These are phyloP conservation scores for Rhipidura dahli DNA, from an alignment of 2,113 vertebrate species.

Conservation along the genomic window DNA sequence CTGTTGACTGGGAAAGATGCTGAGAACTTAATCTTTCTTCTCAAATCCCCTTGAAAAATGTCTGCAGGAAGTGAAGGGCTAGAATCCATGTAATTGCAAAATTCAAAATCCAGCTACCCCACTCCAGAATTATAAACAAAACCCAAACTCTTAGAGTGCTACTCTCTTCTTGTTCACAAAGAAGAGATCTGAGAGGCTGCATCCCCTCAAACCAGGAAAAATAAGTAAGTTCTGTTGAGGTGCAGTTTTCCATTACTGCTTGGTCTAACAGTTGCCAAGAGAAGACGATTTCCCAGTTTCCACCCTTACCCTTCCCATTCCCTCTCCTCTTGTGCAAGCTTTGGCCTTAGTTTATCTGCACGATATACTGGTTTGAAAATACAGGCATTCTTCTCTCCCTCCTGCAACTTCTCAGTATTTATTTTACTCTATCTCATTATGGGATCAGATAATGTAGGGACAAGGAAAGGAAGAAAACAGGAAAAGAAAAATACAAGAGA, in stretches of 20 bases:
- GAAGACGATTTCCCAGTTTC: neutral
- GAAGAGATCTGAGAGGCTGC: neutral
- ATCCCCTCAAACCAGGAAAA: neutral
- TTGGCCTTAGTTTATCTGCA: neutral
- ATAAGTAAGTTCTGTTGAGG: rapidly evolving
- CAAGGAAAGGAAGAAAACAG: neutral
- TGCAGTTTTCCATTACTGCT: neutral
- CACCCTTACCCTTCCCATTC: neutral
- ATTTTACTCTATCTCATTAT: neutral
- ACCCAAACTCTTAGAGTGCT: neutral
- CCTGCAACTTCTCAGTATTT: neutral
- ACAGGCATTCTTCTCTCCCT: neutral
- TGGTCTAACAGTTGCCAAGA: neutral
- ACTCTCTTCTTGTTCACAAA: neutral
- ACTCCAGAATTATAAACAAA: neutral
- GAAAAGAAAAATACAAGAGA: neutral
- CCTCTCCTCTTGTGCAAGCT: neutral
- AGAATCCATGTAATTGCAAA: neutral
- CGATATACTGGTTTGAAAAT: neutral
- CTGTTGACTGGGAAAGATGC: neutral
- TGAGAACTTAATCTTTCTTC: neutral
- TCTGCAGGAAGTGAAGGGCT: neutral
- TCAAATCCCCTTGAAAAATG: neutral
- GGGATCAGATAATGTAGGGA: neutral
- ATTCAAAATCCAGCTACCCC: neutral